phyloP scores from a whole-genome alignment of 2,797 vertebrate species.

The Pipistrellus pygmaeus region DNA sequence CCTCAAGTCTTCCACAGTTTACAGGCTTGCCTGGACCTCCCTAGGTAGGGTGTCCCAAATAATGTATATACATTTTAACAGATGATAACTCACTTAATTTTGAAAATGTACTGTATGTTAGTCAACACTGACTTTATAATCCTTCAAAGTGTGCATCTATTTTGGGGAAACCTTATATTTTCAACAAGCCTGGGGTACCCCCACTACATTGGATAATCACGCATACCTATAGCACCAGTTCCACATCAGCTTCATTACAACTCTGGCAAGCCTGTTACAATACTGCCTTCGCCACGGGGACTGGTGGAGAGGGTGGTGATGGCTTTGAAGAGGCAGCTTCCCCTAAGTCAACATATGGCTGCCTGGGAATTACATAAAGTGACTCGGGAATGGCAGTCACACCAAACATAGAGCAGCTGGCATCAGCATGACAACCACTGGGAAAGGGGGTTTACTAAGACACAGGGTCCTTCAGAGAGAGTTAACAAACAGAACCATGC shows the following conservation, averaged over 20 bases:
- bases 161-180: no score
- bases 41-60: no score
- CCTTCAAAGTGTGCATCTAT: no score
- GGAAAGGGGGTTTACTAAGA: neutral
- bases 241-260: neutral
- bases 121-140: no score
- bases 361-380: neutral
- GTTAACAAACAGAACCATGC: neutral
- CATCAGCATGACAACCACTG: neutral
- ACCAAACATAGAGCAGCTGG: neutral
- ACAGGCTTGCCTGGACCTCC: fast-evolving
- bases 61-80: no score
- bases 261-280: neutral
- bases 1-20: neutral
- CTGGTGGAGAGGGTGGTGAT: neutral
- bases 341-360: neutral
- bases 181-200: neutral
- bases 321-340: neutral
- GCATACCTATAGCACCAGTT: neutral
- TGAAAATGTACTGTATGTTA: no score
- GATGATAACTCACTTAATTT: no score
- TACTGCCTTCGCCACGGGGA: neutral
- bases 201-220: neutral
- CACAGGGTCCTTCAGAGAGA: neutral
- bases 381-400: neutral